Base-by-base conservation (phyloP, 53 echinoderm and acorn worm species). In the Henricia sp. region DNA sequence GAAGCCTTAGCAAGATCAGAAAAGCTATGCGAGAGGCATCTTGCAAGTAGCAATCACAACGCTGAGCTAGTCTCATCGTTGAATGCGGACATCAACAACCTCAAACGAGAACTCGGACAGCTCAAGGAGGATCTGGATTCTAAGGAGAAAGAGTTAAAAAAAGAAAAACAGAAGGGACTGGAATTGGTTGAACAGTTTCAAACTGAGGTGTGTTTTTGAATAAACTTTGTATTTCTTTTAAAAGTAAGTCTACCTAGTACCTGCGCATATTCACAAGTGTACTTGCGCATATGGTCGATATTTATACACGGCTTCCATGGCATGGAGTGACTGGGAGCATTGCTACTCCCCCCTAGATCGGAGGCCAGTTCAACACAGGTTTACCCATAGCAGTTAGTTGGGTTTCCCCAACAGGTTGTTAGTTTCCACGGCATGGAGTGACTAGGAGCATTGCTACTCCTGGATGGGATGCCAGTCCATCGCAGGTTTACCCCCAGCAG, bases 1-100 rank as follows among this genome's bases (percentile, higher is more conserved):
- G 53, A 57, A 25, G 51, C 88, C 3, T 37, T 82, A 11, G 82
- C 78, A 24, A 54, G 69, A 24, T 68, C 82, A 17, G 82, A 88
- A 36, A 30, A 43, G 20, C 82, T 88, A 16, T 52, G 70, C 2
- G 70, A 80, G 44, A 43, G 88, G 14, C 88, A 88, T 70, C 70
- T 80, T 4, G 71, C 52, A 25, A 62, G 60, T 35, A 78, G 82
- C 32, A 52, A 57, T 13, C 52, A 70, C 30, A 88, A 59, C 60
- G 35, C 71, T 1, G 30, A 70, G 20, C 56, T 35, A 5, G 88
- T 50, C 28, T 48, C 55, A 1, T 21, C 54, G 3, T 46, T 88
- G 71, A 33, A 52, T 21, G 46, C 3, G 6, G 82, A 82, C 21
- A 20, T 88, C 21, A 60, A 51, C 34, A 63, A 38, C 32, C 44